These are phyloP conservation scores for Sinocyclocheilus grahami DNA, from an alignment of 2,113 vertebrate species.

Conservation along the genomic window DNA sequence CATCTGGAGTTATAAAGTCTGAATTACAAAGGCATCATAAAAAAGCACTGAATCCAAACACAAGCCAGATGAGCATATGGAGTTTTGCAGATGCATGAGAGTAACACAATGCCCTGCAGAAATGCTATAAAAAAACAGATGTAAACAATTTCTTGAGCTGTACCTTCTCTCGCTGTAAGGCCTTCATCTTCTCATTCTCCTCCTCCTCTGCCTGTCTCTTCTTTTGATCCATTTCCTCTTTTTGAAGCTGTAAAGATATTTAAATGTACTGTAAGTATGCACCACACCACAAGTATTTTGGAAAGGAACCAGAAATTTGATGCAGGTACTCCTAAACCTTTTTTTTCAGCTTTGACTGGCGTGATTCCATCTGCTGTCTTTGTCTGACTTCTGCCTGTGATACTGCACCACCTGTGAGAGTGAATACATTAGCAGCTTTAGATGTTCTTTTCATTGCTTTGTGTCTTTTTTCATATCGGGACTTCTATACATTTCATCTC, in stretches of 20 bases:
- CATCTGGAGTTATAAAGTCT: constrained; percentile 63
- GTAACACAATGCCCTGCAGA: neutral
- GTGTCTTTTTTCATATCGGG: neutral
- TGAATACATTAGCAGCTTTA: constrained; percentile 28
- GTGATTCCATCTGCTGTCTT: constrained; percentile 72
- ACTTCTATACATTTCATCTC: neutral
- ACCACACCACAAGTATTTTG: neutral
- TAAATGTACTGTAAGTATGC: neutral
- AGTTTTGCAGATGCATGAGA: neutral
- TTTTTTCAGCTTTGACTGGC: constrained; percentile 78
- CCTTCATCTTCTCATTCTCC: constrained; percentile 75
- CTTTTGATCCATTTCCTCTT: constrained; percentile 71
- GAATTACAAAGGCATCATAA: constrained; percentile 48
- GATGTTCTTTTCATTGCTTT: constrained; percentile 20
- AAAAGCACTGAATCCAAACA: neutral
- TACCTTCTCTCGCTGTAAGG: constrained; percentile 83
- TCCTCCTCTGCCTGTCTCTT: constrained; percentile 81
- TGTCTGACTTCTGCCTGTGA: constrained; percentile 77
- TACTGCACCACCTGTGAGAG: constrained; percentile 75
- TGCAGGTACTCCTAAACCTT: constrained; percentile 72
- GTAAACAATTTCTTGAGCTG: neutral
- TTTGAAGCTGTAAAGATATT: constrained; percentile 69
- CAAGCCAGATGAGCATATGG: neutral
- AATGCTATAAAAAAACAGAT: neutral
- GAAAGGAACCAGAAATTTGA: neutral